Base-by-base conservation (phyloP, 23 tunicate species). In the Oikopleura dioica region DNA sequence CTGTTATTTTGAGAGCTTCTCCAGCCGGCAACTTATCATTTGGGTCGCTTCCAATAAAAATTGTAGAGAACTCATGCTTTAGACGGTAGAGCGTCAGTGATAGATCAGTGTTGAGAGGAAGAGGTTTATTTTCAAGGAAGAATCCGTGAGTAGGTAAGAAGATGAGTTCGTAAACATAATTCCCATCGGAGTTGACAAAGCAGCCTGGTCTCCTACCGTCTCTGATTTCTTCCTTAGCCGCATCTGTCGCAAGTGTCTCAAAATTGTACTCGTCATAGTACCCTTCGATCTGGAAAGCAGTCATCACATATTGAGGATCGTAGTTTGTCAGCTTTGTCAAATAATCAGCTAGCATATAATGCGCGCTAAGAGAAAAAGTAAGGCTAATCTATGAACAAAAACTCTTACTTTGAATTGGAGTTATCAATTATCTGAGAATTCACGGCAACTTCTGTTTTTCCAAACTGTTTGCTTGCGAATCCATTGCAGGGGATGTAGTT, bases 401-500 rank as follows among this genome's bases (percentile, higher is more conserved):
- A 16, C 26, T 12, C 72, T 24, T 28, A 63, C 72, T 63, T 63
- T 28, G 72, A 23, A 12, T 63, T 63, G 72, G 16, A 12, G 16
- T 23, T 2, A 63, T 23, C 16, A 12, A 63, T 28, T 28, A 23
- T 2, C 26, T 63, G 72, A 12, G 72, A 63, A 63, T 63, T 63
- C 16, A 63, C 33, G 4, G 16, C 72, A 63, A 63, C 33, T 5
- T 23, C 29, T 16, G 5, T 2, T 23, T 12, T 23, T 21, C 32
- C 2, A 31, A 63, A 63, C 26, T 63, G 72, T 63, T 63, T 63
- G 30, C 5, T 5, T 23, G 72, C 72, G 72, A 63, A 63, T 63
- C 72, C 72, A 63, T 63, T 63, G 33, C 26, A 23, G 4, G 72
- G 72, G 26, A 63, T 63, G 33, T 63, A 63, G 2, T 63, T 63